Evolutionary conservation across 2,113 vertebrate species (phyloP).

Genomic region (Elgaria multicarinata): DNA sequence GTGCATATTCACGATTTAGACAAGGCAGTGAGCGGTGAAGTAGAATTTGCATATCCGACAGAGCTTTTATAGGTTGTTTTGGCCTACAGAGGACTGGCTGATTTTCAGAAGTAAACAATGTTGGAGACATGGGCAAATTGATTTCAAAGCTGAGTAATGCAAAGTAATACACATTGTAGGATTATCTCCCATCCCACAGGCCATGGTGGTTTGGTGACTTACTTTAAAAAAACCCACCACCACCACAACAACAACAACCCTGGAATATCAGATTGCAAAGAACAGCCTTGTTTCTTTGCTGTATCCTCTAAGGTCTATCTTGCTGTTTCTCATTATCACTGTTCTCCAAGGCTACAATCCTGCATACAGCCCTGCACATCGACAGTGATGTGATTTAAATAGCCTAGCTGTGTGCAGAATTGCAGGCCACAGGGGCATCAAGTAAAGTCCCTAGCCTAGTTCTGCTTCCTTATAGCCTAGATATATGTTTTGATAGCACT

Average conservation of each 20-base stretch:
- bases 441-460: no score
- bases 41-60: slow-evolving; percentile 4
- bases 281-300: neutral
- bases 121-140: neutral
- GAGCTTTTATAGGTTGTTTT: neutral
- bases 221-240: neutral
- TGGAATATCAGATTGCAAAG: neutral
- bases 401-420: neutral
- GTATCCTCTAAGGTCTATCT: neutral
- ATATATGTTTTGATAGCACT: neutral
- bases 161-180: neutral
- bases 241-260: no score
- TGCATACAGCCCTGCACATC: neutral
- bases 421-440: neutral
- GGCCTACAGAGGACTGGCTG: neutral
- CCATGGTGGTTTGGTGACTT: neutral
- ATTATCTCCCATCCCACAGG: neutral
- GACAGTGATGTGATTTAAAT: neutral
- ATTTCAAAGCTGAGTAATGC: slow-evolving; percentile 10
- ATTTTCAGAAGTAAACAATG: slow-evolving; percentile 15
- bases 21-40: slow-evolving; percentile 5
- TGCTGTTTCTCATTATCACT: neutral
- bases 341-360: neutral
- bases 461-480: neutral
- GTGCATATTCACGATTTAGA: slow-evolving; percentile 3